phyloP scores from a whole-genome alignment of 2,797 vertebrate genomes.

The Pipistrellus pipistrellus region DNA sequence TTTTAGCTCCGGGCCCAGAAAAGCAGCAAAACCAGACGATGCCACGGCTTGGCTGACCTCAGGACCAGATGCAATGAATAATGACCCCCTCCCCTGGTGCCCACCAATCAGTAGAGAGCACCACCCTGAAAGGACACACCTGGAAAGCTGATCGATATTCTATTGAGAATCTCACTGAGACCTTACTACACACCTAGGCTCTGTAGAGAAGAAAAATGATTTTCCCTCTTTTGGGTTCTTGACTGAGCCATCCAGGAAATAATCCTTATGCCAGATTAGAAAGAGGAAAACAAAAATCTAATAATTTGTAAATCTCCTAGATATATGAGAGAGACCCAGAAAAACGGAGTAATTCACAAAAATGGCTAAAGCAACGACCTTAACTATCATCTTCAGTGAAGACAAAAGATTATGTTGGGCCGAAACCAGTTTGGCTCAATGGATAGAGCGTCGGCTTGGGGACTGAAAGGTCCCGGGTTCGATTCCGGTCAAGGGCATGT shows the following conservation, averaged over 20 bases:
- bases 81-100: not conserved
- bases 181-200: not conserved
- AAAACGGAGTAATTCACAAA: not conserved
- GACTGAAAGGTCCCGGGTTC: no score
- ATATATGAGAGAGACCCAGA: not conserved
- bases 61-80: not conserved
- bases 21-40: not conserved
- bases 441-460: no score
- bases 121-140: not conserved
- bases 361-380: not conserved
- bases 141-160: not conserved
- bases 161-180: not conserved
- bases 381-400: not conserved
- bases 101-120: not conserved
- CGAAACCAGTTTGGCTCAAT: no score
- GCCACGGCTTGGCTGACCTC: not conserved
- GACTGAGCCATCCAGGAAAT: not conserved
- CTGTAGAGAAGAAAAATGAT: not conserved
- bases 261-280: not conserved
- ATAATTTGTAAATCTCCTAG: not conserved
- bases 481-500: no score
- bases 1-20: not conserved
- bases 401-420: not conserved
- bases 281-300: not conserved
- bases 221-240: not conserved